phyloP scores from a whole-genome alignment of 1,140 invertebrate species.

The Pararge aegeria region DNA sequence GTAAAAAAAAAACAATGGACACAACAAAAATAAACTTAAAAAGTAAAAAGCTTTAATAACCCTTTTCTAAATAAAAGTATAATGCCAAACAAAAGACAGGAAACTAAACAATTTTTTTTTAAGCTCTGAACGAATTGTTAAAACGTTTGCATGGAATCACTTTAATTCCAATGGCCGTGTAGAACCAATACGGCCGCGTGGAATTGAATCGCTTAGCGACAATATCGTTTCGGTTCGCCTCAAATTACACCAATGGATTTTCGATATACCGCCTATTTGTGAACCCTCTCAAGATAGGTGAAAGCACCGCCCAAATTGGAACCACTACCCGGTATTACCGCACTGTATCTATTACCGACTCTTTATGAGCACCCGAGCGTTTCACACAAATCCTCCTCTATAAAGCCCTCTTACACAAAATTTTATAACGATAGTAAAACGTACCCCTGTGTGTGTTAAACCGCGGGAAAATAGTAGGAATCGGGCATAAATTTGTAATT shows the following conservation, averaged over 20 bases:
- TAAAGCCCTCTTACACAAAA: conserved; percentile 9
- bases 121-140: neutral
- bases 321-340: conserved; percentile 16
- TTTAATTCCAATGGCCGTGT: conserved; percentile 12
- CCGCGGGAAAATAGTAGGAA: neutral
- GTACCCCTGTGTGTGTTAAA: neutral
- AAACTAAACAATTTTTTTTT: neutral
- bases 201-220: conserved; percentile 64
- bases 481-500: neutral
- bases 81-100: neutral
- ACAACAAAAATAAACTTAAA: too few species aligned
- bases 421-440: conserved; percentile 11
- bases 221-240: conserved; percentile 56
- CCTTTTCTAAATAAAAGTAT: too few species aligned
- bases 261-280: conserved; percentile 61
- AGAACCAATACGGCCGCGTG: conserved; percentile 20
- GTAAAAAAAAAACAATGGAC: too few species aligned
- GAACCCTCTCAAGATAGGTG: conserved; percentile 50
- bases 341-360: conserved; percentile 15
- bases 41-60: too few species aligned
- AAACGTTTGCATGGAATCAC: neutral
- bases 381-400: conserved; percentile 8
- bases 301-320: conserved; percentile 41
- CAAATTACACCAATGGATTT: conserved; percentile 68
- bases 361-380: conserved; percentile 11